A percentile compares a stretch with the other conserved stretches of the same genome.
Evolutionary conservation across 2,888 invertebrate species (phyloP).

Genomic region (Lochmaea crataegi): DNA sequence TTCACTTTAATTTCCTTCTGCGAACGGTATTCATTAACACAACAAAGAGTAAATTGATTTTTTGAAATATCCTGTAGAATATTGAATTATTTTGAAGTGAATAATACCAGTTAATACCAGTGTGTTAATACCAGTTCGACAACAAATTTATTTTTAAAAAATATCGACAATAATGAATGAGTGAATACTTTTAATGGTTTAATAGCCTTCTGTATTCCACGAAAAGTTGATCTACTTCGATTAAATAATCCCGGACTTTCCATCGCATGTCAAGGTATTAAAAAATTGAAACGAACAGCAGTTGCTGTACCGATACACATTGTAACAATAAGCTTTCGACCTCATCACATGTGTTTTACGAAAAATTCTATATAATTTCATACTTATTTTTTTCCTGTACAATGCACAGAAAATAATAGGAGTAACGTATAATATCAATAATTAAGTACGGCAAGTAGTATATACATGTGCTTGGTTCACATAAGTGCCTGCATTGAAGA

Average conservation of each 20-base stretch:
- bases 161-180: neutral
- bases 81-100: too few relatives aligned
- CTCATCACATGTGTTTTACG: constrained; percentile 62
- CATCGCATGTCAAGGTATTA: constrained; percentile 55
- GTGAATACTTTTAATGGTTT: constrained; percentile 6
- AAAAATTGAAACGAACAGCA: constrained; percentile 57
- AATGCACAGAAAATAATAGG: constrained; percentile 66
- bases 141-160: neutral
- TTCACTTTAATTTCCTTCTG: too few relatives aligned
- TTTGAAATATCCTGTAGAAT: too few relatives aligned
- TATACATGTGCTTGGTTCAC: constrained; percentile 64
- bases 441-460: constrained; percentile 64
- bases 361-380: constrained; percentile 65
- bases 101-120: too few relatives aligned
- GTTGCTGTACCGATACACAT: constrained; percentile 54
- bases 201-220: constrained; percentile 16
- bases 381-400: constrained; percentile 64
- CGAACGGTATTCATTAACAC: too few relatives aligned
- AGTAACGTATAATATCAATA: constrained; percentile 65
- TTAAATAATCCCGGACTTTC: constrained; percentile 32
- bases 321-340: constrained; percentile 58
- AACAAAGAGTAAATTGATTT: too few relatives aligned
- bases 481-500: constrained; percentile 55
- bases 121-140: neutral
- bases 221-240: constrained; percentile 21